A percentile compares a stretch with the other conserved stretches of the same genome.
phyloP scores from a whole-genome alignment of 2,888 invertebrate species.

The Antheraea assamensis region DNA sequence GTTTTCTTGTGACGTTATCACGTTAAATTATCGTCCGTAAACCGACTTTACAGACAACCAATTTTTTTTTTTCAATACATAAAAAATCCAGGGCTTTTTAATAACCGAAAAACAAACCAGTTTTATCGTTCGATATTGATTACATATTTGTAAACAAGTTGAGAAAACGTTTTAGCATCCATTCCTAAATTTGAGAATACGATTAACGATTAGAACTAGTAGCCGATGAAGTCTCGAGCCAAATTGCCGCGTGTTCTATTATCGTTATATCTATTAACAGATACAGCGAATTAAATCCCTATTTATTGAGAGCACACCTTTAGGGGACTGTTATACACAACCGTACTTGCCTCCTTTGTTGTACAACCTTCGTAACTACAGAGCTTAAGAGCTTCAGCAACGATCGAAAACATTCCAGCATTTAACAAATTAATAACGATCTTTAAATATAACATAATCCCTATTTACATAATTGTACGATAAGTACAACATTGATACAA shows the following conservation, averaged over 20 bases:
- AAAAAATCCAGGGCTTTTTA: too few species aligned
- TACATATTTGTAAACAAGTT: not conserved
- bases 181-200: not conserved
- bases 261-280: too few species aligned
- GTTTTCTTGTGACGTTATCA: too few species aligned
- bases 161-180: not conserved
- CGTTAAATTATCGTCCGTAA: too few species aligned
- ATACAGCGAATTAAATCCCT: constrained; percentile 76
- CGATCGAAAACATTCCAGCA: constrained; percentile 54
- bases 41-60: too few species aligned
- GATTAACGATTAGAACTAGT: constrained; percentile 29
- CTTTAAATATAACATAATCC: not conserved
- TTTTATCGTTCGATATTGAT: not conserved
- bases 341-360: constrained; percentile 65
- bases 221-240: constrained; percentile 46
- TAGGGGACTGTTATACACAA: constrained; percentile 66
- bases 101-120: not conserved
- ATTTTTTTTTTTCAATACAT: too few species aligned
- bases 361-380: constrained; percentile 55
- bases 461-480: constrained; percentile 26
- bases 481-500: not conserved
- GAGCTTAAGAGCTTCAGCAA: constrained; percentile 63
- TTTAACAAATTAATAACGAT: constrained; percentile 66
- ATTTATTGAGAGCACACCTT: constrained; percentile 65
- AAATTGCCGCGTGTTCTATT: constrained; percentile 69